Conservation (phyloP, 2,113 vertebrate genomes). For the Sitta europaea region DNA sequence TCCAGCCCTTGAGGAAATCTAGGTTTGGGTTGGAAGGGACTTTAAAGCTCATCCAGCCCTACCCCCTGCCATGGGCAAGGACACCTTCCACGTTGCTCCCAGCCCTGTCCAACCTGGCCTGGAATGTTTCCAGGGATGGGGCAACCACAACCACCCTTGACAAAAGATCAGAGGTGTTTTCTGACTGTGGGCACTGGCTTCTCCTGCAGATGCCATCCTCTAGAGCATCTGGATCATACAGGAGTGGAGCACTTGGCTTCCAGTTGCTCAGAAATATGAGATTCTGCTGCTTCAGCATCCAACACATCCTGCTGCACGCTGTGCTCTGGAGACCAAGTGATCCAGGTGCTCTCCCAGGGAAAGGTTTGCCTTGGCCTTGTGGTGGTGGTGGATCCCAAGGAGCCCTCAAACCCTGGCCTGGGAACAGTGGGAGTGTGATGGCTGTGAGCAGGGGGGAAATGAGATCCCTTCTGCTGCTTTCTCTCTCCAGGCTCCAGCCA, state of each 20-base stretch:
- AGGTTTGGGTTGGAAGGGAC: neutral
- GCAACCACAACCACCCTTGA: neutral
- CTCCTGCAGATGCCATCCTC: neutral
- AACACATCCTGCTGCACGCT: fast-evolving
- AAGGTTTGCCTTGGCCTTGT: fast-evolving
- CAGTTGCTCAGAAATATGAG: neutral
- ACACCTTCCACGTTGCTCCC: neutral
- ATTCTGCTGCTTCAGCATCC: neutral
- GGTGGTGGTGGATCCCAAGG: neutral
- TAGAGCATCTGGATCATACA: neutral
- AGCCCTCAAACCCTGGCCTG: neutral
- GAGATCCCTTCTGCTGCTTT: neutral
- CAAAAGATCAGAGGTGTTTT: neutral
- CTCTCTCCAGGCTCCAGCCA: neutral
- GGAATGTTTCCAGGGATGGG: neutral
- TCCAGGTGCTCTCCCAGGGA: neutral
- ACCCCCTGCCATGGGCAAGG: neutral
- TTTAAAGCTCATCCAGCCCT: neutral
- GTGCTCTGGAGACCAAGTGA: too few species aligned
- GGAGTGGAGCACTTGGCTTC: neutral
- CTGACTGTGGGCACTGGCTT: neutral
- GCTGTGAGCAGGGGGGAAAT: neutral
- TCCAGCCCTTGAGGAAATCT: neutral
- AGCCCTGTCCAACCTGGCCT: fast-evolving
- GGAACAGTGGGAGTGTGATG: fast-evolving